These are phyloP conservation scores for Dipodomys ordii DNA, from an alignment of 2,113 vertebrate genomes.

Conservation along the genomic window DNA sequence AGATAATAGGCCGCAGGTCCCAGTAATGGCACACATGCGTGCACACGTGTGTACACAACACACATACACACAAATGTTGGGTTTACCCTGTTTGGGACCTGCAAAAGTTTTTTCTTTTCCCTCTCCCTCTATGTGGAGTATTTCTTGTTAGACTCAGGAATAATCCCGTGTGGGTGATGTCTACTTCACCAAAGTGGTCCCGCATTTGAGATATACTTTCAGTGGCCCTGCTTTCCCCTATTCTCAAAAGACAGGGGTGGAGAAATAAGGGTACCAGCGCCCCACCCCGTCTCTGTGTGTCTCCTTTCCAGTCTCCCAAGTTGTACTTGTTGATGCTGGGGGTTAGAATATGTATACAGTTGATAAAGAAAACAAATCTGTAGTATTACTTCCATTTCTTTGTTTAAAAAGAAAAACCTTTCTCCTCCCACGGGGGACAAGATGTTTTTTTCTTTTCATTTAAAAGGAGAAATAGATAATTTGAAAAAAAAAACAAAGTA, in stretches of 20 bases:
- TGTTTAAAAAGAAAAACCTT: neutral
- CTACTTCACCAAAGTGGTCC: neutral
- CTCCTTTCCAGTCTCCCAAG: neutral
- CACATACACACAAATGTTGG: neutral
- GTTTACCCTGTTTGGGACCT: neutral
- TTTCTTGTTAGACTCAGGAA: neutral
- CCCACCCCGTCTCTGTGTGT: neutral
- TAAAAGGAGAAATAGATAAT: neutral
- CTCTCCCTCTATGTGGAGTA: neutral
- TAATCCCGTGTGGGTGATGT: neutral
- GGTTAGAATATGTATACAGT: neutral
- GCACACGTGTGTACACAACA: no score
- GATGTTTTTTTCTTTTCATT: neutral
- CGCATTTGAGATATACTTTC: slow-evolving; percentile 36
- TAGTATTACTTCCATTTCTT: neutral
- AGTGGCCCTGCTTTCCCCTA: slow-evolving; percentile 37
- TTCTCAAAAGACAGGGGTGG: slow-evolving; percentile 32
- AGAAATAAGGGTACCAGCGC: neutral
- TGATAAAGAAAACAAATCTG: neutral
- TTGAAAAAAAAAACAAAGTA: slow-evolving; percentile 5
- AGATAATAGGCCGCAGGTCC: no score
- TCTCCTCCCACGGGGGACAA: neutral
- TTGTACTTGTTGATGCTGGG: neutral
- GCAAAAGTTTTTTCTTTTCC: neutral
- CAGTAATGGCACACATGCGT: no score